Evolutionary conservation across 2,113 vertebrate genomes (phyloP), one percentile per base, ranked within the genome.

Genomic region (Ictalurus punctatus): DNA sequence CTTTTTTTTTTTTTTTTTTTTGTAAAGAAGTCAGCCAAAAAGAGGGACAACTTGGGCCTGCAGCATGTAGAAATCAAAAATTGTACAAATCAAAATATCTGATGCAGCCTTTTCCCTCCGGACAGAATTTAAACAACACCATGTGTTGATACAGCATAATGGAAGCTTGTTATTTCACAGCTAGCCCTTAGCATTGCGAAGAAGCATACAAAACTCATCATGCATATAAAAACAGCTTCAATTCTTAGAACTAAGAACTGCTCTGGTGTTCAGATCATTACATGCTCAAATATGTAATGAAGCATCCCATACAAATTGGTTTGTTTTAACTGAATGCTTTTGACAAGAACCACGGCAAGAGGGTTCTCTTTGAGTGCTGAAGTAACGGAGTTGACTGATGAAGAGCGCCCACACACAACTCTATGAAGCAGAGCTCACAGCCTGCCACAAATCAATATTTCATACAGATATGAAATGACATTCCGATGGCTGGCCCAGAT

Each of bases 391-490:
- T 27, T 69, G 83, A 74, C 52, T 80, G 59, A 44, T 58, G 83
- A 69, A 56, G 88, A 85, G 69, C 19, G 17, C 65, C 67, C 52
- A 67, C 85, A 34, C 78, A 44, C 30, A 59, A 73, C 79, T 84
- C 48, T 52, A 58, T 73, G 58, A 54, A 74, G 69, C n/a, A 44
- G 85, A 76, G 21, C 81, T 63, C 30, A 37, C 14, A 8, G 86
- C 58, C 81, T 90, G 83, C 81, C 71, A 87, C 86, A 81, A 89
- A 92, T 93, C 92, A 93, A 91, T 93, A 91, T 92, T 91, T 91
- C 91, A 92, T 92, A 91, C 65, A 88, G 87, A 90, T 92, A 90
- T 91, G 87, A 90, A 92, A 92, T 91, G 86, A 79, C 89, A 88
- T 89, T 92, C 58, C 88, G 73, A 90, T 92, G 83, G 19, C 88